Evolutionary conservation across 2,797 vertebrate species (phyloP), one percentile per base, ranked within the genome.

Genomic region (Peromyscus aztecus): DNA sequence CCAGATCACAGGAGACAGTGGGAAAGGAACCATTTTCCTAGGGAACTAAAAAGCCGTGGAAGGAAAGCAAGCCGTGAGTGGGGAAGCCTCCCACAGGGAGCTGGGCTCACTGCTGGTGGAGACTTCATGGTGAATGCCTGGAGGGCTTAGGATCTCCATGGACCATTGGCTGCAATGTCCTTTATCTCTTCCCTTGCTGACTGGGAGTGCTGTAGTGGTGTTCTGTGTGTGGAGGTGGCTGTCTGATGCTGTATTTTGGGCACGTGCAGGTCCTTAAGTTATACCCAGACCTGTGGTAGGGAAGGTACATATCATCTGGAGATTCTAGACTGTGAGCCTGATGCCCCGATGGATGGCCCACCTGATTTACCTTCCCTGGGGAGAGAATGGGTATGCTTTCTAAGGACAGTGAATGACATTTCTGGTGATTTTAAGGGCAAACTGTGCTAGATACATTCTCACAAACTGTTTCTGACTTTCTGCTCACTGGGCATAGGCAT

Each of bases 401-500:
- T 6, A 80, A 46, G 40, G 76, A 89, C 67, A n/a, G 78, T 34
- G 61, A 46, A 43, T 63, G 78, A 85, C 43, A 69, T 12, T 90
- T 94, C 89, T 85, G 76, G 52, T 63, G 37, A 94, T 59, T 73
- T 61, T 34, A 97, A 95, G 80, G 37, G 24, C 55, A 87, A 80
- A 88, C 37, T 78, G 17, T 75, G 55, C 19, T 29, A 90, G 55
- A 61, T 27, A 55, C 19, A 19, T 14, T 43, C 91, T 94, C 3
- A 65, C 21, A 29, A 89, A 63, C 27, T 43, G 34, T 82, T 85
- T 37, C 57, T 94, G 67, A 29, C 40, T 88, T 91, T 91, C 40
- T 89, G 13, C 24, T 92, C 75, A 69, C 81, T 81, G 57, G 43
- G 13, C 34, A 88, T 14, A 27, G 27, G 27, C 29, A 93, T 93